phyloP scores from a whole-genome alignment of 2,797 vertebrate species.

The Sylvilagus floridanus region DNA sequence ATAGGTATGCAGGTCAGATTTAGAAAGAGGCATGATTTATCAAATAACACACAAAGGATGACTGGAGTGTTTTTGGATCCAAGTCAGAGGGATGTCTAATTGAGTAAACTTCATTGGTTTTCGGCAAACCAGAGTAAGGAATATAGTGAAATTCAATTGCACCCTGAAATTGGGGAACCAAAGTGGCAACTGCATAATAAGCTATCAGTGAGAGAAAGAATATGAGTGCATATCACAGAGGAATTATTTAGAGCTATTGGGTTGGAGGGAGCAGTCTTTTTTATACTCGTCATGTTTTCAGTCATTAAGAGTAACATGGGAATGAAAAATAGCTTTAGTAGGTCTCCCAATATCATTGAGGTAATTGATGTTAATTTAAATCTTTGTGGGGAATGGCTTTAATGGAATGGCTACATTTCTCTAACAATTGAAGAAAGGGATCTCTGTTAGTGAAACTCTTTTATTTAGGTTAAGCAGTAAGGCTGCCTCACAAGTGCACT shows the following conservation, averaged over 20 bases:
- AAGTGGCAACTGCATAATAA: conserved; percentile 27
- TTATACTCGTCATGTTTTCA: conserved; percentile 46
- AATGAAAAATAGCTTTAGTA: not conserved
- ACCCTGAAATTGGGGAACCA: conserved; percentile 28
- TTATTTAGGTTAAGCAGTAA: conserved; percentile 29
- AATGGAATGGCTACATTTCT: not conserved
- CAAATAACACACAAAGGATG: conserved; percentile 38
- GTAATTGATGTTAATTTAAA: conserved; percentile 37
- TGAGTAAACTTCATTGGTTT: conserved; percentile 38
- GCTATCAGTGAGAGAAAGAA: not conserved
- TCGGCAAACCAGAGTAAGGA: conserved; percentile 36
- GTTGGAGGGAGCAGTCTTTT: not conserved
- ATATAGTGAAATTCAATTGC: not conserved
- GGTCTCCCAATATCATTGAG: not conserved
- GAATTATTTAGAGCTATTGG: conserved; percentile 6
- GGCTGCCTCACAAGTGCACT: not conserved
- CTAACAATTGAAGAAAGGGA: not conserved
- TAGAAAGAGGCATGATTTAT: conserved; percentile 30
- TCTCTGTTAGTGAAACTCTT: not conserved
- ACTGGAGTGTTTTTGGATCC: not conserved
- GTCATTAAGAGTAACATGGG: not conserved
- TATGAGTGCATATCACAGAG: not conserved
- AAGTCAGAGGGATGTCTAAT: not conserved
- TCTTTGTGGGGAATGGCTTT: conserved; percentile 8
- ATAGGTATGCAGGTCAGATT: not conserved